Base-by-base conservation (phyloP, 2,797 vertebrate genomes). In the Semotilus atromaculatus region DNA sequence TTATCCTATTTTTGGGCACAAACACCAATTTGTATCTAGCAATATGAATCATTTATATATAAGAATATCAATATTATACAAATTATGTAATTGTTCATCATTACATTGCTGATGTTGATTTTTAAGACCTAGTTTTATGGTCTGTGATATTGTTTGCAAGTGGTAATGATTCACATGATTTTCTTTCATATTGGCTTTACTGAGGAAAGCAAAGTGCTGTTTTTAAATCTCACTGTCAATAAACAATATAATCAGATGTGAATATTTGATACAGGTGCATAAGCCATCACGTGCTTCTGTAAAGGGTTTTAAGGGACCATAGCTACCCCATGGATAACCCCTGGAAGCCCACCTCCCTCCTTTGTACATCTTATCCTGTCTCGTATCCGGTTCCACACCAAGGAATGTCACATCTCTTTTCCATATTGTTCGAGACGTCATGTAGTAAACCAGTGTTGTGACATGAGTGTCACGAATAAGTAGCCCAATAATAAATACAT, bases 351-450 rank as follows among this genome's bases (percentile, higher is more conserved):
- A 70, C 82, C 82, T 84, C 82, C 74, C 55, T 81, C 58, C 43
- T 81, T 85, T 80, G 77, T 85, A 70, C 68, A 84, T 84, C 75
- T 77, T 78, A 78, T 84, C 45, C 75, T 51, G 60, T 45, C 29
- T 26, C 18, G 16, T 85, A 81, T 85, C 79, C 79, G 81, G 77
- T 71, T 68, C 36, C 55, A 81, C 68, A 74, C 55, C 55, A 85
- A 80, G 68, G 84, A 85, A 85, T 85, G 76, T 62, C 9, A 3
- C 40, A 85, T 77, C 34, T 77, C 62, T 68, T 60, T 77, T n/a
- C 23, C 48, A 40, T 36, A 68, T 84, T 70, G 48, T 68, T 60
- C 26, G 0, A 21, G 13, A 26, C 4, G 34, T 66, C n/a, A 11
- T 75, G 60, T 83, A 82, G 58, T 74, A 66, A 64, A n/a, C 38